Percentiles rank a stretch among this genome's conserved stretches.
These are phyloP conservation scores for Caenorhabditis afra DNA, from an alignment of 2,888 invertebrate species.

Conservation along the genomic window DNA sequence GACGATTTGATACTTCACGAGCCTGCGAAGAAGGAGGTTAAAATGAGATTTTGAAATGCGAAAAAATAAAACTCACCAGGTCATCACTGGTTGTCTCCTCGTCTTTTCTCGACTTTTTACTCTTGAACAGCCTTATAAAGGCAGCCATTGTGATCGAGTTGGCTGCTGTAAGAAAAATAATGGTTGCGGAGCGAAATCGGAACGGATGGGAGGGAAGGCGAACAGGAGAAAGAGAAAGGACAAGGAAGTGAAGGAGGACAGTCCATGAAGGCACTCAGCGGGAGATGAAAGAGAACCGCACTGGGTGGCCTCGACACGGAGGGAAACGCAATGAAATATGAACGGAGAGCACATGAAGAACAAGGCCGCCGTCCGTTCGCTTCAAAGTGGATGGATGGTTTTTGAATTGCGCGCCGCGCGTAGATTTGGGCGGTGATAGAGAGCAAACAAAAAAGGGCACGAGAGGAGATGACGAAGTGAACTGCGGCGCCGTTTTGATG, in stretches of 20 bases:
- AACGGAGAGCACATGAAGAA: conserved; percentile 6
- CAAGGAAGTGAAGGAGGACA: conserved; percentile 16
- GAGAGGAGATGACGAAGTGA: not conserved
- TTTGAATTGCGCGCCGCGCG: conserved; percentile 1
- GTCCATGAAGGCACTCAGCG: conserved; percentile 39
- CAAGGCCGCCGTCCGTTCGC: too few relatives aligned
- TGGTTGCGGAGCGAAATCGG: not conserved
- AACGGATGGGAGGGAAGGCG: conserved; percentile 10
- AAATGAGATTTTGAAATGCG: not conserved
- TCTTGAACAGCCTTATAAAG: conserved; percentile 41
- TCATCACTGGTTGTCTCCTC: conserved; percentile 44
- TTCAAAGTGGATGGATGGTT: not conserved
- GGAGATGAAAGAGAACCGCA: conserved; percentile 40
- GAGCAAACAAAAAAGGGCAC: not conserved
- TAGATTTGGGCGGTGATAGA: conserved; percentile 4
- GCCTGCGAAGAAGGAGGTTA: conserved; percentile 33
- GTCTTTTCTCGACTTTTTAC: conserved; percentile 47
- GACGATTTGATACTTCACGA: conserved; percentile 52
- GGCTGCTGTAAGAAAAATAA: conserved; percentile 2
- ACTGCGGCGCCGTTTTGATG: not conserved
- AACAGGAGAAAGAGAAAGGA: conserved; percentile 14
- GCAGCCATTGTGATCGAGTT: conserved; percentile 28
- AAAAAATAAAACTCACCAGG: conserved; percentile 17
- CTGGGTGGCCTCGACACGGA: conserved; percentile 33
- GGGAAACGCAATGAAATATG: conserved; percentile 41